Conservation (phyloP, 2,113 vertebrate genomes). For the Chamaetylas fuelleborni region DNA sequence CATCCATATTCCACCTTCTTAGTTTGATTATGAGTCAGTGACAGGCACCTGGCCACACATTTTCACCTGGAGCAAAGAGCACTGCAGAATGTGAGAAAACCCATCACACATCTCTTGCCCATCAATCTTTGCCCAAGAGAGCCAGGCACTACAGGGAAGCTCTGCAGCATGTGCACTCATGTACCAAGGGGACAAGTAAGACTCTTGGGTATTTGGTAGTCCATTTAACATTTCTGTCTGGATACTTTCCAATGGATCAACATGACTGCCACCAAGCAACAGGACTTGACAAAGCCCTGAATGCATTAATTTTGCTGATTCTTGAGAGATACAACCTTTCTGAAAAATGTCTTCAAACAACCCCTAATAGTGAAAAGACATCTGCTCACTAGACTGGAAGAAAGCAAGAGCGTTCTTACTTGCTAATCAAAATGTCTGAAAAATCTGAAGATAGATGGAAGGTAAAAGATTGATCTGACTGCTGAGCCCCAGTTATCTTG, state of each 20-base stretch:
- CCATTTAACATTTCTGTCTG: neutral
- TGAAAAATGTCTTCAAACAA: neutral
- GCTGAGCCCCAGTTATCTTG: neutral
- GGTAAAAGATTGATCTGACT: neutral
- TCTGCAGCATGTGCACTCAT: neutral
- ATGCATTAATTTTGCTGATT: neutral
- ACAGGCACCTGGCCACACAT: neutral
- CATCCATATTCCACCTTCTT: neutral
- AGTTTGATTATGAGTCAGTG: neutral
- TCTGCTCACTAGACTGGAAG: neutral
- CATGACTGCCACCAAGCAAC: neutral
- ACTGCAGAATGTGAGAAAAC: neutral
- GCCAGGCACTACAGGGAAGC: neutral
- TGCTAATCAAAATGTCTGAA: neutral
- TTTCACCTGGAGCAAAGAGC: neutral
- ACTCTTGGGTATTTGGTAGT: neutral
- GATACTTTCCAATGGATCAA: neutral
- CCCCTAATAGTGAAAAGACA: neutral
- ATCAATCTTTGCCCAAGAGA: neutral
- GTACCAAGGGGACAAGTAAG: neutral
- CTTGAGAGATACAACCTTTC: neutral
- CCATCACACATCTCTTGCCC: rapidly evolving
- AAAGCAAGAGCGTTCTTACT: neutral
- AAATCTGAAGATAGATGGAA: neutral
- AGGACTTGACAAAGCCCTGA: neutral